Base-by-base conservation (phyloP, 2,888 invertebrate species). In the Hydroisotoma schaefferi region DNA sequence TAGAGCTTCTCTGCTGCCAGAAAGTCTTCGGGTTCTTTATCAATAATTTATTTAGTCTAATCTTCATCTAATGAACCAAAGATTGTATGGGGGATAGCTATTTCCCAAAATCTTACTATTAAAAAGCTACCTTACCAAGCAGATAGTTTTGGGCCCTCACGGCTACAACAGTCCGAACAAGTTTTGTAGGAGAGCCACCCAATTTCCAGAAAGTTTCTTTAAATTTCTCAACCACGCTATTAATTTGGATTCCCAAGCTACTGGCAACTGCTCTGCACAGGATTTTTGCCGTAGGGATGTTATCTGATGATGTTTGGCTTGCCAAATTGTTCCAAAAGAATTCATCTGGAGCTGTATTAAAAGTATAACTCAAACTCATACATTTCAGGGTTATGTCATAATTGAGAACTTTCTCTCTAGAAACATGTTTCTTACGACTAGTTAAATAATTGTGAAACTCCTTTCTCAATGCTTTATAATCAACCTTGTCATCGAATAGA, bases 11-110 rank as follows among this genome's bases (percentile, higher is more conserved):
- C 26, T 2, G 49, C 26, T 12, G n/a, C 6, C 8, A 49, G 8
- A 8, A 49, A 27, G 28, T 49, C 49, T 49, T 49, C 49, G 3
- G 49, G 49, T 27, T 27, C 28, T 28, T 18, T 27, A 28, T 26
- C 8, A 23, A 5, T 23, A 5, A 28, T 49, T 46, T 20, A 33
- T 10, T 15, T 33, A 33, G 15, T 33, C 6, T 33, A 10, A 6
- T 33, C 15, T 10, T 33, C 6, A 33, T 33, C 15, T 33, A 33
- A 33, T 33, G 15, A 33, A 33, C 6, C 33, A 10, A 43, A 43
- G n/a, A n/a, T n/a, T n/a, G n/a, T 12, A 6, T 43, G 8, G 10
- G n/a, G 18, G 6, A 43, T 43, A 43, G 43, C 5, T 46, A 15
- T 20, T 26, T 25, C 3, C 15, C 10, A 5, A 22, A 4, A 22